Evolutionary conservation across 2,113 vertebrate species (phyloP).

Genomic region (Alethe diademata): DNA sequence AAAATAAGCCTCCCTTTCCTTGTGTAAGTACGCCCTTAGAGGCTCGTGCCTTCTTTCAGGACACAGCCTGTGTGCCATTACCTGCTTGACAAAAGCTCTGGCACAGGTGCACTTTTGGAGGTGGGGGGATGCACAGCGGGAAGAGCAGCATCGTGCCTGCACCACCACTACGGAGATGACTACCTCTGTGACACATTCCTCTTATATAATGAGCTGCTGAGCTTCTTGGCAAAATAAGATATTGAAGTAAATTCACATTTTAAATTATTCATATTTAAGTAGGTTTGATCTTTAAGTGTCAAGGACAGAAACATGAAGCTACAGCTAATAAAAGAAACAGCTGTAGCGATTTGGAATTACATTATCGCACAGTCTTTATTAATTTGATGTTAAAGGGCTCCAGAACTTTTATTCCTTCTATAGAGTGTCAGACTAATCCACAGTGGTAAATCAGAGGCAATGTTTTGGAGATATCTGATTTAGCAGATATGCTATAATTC

Average conservation of each 20-base stretch:
- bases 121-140: not conserved
- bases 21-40: not conserved
- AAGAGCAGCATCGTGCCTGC: not conserved
- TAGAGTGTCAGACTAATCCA: not conserved
- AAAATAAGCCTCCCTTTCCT: not conserved
- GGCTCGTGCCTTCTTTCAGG: not conserved
- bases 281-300: conserved; percentile 59
- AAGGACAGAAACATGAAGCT: conserved; percentile 57
- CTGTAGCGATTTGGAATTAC: not conserved
- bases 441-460: not conserved
- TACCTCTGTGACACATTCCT: conserved; percentile 16
- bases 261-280: conserved; percentile 59
- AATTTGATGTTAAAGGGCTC: conserved; percentile 16
- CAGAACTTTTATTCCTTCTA: conserved; percentile 4
- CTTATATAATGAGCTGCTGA: conserved; percentile 36
- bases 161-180: not conserved
- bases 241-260: conserved; percentile 20
- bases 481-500: not conserved
- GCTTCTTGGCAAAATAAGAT: conserved; percentile 30
- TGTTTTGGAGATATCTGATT: not conserved
- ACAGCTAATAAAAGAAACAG: conserved; percentile 51
- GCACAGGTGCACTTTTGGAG: not conserved
- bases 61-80: not conserved
- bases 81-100: not conserved
- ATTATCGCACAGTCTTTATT: conserved; percentile 1